Evolutionary conservation across 2,888 invertebrate genomes (phyloP).

Genomic region (Phasia obesa): DNA sequence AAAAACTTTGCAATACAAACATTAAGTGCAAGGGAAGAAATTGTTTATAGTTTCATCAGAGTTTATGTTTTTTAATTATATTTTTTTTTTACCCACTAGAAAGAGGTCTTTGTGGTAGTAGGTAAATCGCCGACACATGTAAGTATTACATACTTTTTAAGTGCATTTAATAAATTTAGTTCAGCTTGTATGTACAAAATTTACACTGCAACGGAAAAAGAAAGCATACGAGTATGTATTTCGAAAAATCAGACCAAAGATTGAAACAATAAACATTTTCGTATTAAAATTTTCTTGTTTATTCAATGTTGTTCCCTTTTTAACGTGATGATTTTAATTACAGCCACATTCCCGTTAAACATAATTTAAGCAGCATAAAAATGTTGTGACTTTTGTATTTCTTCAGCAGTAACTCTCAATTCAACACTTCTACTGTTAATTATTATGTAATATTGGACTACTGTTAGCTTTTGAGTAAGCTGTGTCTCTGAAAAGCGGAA

Average conservation of each 20-base stretch:
- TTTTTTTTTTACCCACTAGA: constrained; percentile 36
- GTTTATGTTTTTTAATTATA: constrained; percentile 17
- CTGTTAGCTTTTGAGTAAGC: too few relatives aligned
- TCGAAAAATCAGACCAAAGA: neutral
- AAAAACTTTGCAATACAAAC: constrained; percentile 15
- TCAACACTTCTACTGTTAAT: too few relatives aligned
- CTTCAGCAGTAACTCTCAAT: too few relatives aligned
- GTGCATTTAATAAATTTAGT: neutral
- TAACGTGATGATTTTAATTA: too few relatives aligned
- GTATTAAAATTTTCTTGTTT: neutral
- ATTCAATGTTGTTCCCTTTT: too few relatives aligned
- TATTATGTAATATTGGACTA: too few relatives aligned
- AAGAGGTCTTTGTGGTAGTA: constrained; percentile 46
- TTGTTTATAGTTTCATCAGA: constrained; percentile 17
- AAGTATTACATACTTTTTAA: neutral
- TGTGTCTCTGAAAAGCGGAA: too few relatives aligned
- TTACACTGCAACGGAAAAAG: neutral
- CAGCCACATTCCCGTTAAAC: too few relatives aligned
- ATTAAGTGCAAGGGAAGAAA: constrained; percentile 7
- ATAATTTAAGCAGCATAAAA: too few relatives aligned
- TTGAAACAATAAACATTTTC: neutral
- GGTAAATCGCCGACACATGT: constrained; percentile 25
- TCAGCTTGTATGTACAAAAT: neutral
- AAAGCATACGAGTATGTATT: neutral
- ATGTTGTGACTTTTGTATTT: too few relatives aligned